Conservation (phyloP, 2,888 invertebrate species). For the Microctonus aethiopoides region DNA sequence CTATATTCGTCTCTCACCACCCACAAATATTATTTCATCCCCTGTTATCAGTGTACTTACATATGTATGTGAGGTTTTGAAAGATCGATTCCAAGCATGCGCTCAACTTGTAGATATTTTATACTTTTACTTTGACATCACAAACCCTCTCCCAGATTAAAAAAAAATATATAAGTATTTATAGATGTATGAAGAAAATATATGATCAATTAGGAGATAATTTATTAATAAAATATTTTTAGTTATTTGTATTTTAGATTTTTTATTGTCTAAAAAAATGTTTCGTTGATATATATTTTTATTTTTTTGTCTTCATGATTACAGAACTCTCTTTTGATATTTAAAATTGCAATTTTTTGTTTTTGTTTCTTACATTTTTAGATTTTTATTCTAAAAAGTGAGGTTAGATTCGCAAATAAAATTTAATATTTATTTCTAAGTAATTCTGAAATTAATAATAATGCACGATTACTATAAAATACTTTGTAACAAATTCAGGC, state of each 20-base stretch:
- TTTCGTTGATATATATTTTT: neutral
- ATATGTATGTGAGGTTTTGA: constrained; percentile 21
- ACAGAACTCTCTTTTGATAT: too few species aligned
- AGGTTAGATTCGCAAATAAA: too few species aligned
- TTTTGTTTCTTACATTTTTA: too few species aligned
- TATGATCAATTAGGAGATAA: neutral
- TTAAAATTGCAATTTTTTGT: too few species aligned
- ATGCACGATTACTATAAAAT: neutral
- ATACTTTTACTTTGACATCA: constrained; percentile 25
- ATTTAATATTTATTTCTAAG: too few species aligned
- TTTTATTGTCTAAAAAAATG: neutral
- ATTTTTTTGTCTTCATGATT: neutral
- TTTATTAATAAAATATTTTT: too few species aligned
- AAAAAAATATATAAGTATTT: neutral
- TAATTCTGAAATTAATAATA: too few species aligned
- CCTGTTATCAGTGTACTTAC: neutral
- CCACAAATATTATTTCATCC: constrained; percentile 7
- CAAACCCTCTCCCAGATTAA: neutral
- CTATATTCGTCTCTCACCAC: constrained; percentile 16
- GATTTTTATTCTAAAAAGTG: too few species aligned
- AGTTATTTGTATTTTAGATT: too few species aligned
- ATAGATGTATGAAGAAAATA: neutral
- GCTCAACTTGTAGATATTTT: constrained; percentile 41
- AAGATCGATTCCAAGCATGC: constrained; percentile 61
- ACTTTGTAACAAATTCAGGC: constrained; percentile 28